Base-by-base conservation (phyloP, 2,113 vertebrate species). In the Corythornis vintsioides region DNA sequence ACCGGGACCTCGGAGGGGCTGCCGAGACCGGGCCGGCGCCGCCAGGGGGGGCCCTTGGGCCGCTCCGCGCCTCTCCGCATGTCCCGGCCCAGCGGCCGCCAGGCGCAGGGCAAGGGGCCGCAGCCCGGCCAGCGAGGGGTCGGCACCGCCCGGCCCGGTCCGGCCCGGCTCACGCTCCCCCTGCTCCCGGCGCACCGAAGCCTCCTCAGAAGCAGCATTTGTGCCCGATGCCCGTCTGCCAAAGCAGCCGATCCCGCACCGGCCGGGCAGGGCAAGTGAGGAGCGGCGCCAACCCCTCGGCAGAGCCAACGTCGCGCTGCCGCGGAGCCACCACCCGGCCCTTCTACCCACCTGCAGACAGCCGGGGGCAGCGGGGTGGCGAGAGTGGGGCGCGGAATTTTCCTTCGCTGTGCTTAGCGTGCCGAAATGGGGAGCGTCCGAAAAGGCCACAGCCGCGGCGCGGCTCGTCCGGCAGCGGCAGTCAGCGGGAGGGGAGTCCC, bases 21-120 rank as follows among this genome's bases (percentile, higher is more conserved):
- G 65, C 66, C 12, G 43, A 15, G 28, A 28, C 16, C 5, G 15
- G 26, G 40, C 11, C 56, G 45, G 42, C 3, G 47, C 59, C 84
- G 28, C 79, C 78, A 80, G 93, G 95, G 92, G 97, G 96, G 66
- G 93, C 97, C 66, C 93, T 83, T 65, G 92, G 90, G 80, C 95
- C 88, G 69, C 90, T 79, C 66, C 89, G 82, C 76, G 38, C 22
- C 18, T 57, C 67, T 42, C 33, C 31, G 3, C 60, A 64, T 76
- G 69, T 15, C 18, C 59, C 48, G 83, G 73, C 69, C 80, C 29
- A 63, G 64, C 71, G 83, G 57, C 76, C 85, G 48, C 16, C 35
- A 5, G 91, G 15, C 26, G 15, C 50, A 3, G 25, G 11, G 11
- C 17, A 21, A n/a, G 25, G 29, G 31, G 13, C 25, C 22, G 31